phyloP scores from a whole-genome alignment of 2,113 vertebrate species.

The Elephas maximus region DNA sequence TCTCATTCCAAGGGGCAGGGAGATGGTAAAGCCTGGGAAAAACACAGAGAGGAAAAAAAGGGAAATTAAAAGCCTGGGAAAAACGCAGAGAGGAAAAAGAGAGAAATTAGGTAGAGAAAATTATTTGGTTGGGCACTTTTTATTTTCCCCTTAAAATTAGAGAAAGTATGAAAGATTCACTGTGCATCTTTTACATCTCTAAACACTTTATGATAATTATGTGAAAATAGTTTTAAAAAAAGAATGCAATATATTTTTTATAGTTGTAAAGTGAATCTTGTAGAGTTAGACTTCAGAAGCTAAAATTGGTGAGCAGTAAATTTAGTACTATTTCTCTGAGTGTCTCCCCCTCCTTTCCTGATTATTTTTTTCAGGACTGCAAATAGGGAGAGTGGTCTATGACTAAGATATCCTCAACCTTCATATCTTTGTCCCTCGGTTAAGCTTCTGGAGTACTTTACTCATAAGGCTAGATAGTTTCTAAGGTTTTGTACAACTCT shows the following conservation, averaged over 20 bases:
- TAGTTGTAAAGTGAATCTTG: not conserved
- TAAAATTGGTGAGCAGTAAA: conserved; percentile 1
- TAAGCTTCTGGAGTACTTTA: not conserved
- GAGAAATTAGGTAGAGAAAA: not conserved
- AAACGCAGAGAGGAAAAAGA: not conserved
- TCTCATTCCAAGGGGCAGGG: not conserved
- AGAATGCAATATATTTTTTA: not conserved
- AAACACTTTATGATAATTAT: conserved; percentile 30
- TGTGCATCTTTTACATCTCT: conserved; percentile 35
- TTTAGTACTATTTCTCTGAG: not conserved
- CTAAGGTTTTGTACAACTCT: conserved; percentile 20
- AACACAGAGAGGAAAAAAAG: not conserved
- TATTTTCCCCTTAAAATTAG: conserved; percentile 37
- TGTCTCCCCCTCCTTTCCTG: not conserved
- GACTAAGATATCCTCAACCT: not conserved
- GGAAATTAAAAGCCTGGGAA: not conserved
- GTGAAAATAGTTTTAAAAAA: conserved; percentile 38
- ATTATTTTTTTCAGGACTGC: not conserved
- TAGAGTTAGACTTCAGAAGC: conserved; percentile 8
- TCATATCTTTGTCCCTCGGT: not conserved
- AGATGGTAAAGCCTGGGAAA: not conserved
- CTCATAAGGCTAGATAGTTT: conserved; percentile 3
- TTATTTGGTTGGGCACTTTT: not conserved
- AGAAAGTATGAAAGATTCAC: conserved; percentile 10
- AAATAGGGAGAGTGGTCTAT: not conserved